Percentiles rank a stretch among this genome's conserved stretches.
These are phyloP conservation scores for Pocillopora grandis DNA, from an alignment of 92 coral and sea anemone species.

Conservation along the genomic window DNA sequence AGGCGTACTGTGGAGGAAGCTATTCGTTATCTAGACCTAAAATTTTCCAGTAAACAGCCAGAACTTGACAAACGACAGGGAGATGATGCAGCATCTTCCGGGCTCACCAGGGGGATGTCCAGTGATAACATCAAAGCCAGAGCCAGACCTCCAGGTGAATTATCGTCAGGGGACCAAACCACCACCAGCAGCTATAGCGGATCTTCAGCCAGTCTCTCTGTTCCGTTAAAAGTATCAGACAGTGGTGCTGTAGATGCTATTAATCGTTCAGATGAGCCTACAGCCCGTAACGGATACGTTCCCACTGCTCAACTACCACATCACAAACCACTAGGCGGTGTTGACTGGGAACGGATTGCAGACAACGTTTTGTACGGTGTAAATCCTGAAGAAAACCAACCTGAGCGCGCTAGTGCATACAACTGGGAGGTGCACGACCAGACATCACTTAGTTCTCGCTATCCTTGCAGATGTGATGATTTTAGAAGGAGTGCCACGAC, in stretches of 20 bases:
- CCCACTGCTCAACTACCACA: not conserved
- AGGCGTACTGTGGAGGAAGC: constrained; percentile 41
- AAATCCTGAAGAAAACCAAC: not conserved
- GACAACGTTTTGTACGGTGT: constrained; percentile 32
- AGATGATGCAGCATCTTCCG: not conserved
- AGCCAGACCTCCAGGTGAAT: not conserved
- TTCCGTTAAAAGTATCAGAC: not conserved
- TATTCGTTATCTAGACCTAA: not conserved
- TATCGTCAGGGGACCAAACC: not conserved
- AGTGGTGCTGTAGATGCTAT: not conserved
- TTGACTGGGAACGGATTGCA: not conserved
- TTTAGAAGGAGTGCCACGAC: too few relatives aligned
- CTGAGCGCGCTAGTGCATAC: not conserved
- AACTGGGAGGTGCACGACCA: not conserved
- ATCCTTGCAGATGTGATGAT: not conserved
- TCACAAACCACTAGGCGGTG: not conserved
- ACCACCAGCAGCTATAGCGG: not conserved
- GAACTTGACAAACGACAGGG: constrained; percentile 28
- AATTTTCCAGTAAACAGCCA: constrained; percentile 23
- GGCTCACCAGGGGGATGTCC: not conserved
- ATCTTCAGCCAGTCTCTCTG: not conserved
- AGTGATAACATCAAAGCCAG: not conserved
- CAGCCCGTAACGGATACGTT: not conserved
- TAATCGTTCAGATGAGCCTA: not conserved
- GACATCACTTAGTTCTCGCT: too few relatives aligned